Conservation (phyloP, 2,113 vertebrate species). For the Gavia stellata region DNA sequence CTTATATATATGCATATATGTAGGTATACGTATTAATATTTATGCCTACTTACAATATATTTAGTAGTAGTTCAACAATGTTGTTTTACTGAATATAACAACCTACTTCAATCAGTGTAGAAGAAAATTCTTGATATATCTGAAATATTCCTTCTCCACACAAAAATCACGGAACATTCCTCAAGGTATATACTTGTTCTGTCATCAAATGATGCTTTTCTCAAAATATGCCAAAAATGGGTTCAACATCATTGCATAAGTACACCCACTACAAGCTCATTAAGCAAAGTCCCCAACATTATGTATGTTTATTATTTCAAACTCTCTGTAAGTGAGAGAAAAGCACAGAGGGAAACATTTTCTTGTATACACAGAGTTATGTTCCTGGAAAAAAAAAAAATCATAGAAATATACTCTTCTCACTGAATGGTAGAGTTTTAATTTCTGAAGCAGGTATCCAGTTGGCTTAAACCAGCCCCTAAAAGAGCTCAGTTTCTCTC, state of each 20-base stretch:
- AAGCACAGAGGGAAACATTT: background rate
- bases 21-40: background rate
- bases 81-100: background rate
- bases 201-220: background rate
- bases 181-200: background rate
- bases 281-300: background rate
- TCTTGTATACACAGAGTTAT: background rate
- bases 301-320: background rate
- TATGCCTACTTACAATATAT: background rate
- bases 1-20: background rate
- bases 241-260: background rate
- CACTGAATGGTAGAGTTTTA: background rate
- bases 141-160: background rate
- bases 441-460: background rate
- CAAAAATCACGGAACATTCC: background rate
- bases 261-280: background rate
- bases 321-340: background rate
- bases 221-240: background rate
- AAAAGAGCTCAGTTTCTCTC: background rate
- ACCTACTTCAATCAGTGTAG: background rate
- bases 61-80: background rate
- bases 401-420: background rate
- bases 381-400: background rate
- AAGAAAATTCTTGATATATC: background rate
- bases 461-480: background rate